A percentile compares a stretch with the other conserved stretches of the same genome.
phyloP scores from a whole-genome alignment of 2,113 vertebrate species.

The Girardinichthys multiradiatus region DNA sequence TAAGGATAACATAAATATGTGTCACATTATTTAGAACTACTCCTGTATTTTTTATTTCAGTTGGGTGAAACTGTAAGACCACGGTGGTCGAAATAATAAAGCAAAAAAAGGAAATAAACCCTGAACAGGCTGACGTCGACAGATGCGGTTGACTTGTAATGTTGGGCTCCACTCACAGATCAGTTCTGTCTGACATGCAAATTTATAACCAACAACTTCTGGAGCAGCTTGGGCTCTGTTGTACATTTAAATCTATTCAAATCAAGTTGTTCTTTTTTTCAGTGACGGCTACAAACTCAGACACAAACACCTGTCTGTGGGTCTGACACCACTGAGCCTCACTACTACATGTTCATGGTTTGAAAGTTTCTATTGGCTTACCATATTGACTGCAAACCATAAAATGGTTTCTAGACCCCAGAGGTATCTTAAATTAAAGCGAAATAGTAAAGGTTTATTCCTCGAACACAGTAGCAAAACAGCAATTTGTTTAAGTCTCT shows the following conservation, averaged over 20 bases:
- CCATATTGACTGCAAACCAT: not conserved
- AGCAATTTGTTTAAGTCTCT: not conserved
- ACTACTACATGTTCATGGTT: slow-evolving; percentile 14
- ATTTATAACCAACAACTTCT: slow-evolving; percentile 56
- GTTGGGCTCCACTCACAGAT: slow-evolving; percentile 22
- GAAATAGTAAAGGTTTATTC: slow-evolving; percentile 20
- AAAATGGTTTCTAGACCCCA: slow-evolving; percentile 1
- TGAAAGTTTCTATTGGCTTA: slow-evolving; percentile 17
- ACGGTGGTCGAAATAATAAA: not conserved
- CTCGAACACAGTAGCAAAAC: not conserved
- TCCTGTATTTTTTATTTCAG: not conserved
- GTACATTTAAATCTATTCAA: slow-evolving; percentile 71
- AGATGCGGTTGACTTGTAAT: slow-evolving; percentile 29
- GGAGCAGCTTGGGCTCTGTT: slow-evolving; percentile 25
- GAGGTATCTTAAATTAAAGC: not conserved
- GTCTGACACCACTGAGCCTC: not conserved
- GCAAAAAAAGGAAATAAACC: not conserved
- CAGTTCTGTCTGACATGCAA: slow-evolving; percentile 55
- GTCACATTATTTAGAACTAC: not conserved
- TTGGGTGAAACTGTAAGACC: slow-evolving; percentile 1
- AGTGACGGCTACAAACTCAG: slow-evolving; percentile 16
- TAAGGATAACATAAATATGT: no score
- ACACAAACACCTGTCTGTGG: slow-evolving; percentile 6
- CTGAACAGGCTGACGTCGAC: slow-evolving; percentile 31
- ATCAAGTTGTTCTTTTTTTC: slow-evolving; percentile 22